Evolutionary conservation across 2,113 vertebrate species (phyloP), one percentile per base, ranked within the genome.

Genomic region (Pseudorhombus dupliciocellatus): DNA sequence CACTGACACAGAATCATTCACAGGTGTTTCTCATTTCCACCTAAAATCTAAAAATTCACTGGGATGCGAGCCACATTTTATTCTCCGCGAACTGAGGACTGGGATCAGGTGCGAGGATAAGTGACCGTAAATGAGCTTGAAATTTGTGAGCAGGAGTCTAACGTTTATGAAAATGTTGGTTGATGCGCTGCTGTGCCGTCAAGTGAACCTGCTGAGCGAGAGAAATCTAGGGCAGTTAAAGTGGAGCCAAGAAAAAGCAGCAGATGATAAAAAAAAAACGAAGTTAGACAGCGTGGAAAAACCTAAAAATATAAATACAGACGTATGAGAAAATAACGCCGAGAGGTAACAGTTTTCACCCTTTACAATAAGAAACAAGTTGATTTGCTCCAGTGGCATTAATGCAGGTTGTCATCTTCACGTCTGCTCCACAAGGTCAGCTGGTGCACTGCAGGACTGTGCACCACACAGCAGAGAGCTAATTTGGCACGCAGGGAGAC

Each of bases 111-210:
- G 71, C 61, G 61, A 50, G 24, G 31, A 54, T 79, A 79, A 76
- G 37, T 53, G 70, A 55, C 64, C 56, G 53, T 66, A 75, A 79
- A 79, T 62, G 67, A 53, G 64, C 60, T 54, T 10, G n/a, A 75
- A 80, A 75, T 58, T 40, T 72, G 25, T 64, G 60, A 70, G 68
- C 42, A 48, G 62, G 37, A 56, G 66, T 67, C 54, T 51, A 55
- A 56, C 51, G 56, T 60, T 79, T 79, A 30, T 64, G 21, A 65
- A 80, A 73, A 87, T 81, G 40, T 60, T 50, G 55, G 67, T 54
- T 73, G 69, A 81, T 72, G 74, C 60, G 55, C 64, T 51, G 68
- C 75, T 76, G 77, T 53, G 57, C 37, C 81, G 75, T 76, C 56
- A 67, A 70, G 18, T 51, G 30, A 80, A 58, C 46, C 68, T 58